Evolutionary conservation across 2,113 vertebrate species (phyloP), one percentile per base, ranked within the genome.

Genomic region (Caloenas nicobarica): DNA sequence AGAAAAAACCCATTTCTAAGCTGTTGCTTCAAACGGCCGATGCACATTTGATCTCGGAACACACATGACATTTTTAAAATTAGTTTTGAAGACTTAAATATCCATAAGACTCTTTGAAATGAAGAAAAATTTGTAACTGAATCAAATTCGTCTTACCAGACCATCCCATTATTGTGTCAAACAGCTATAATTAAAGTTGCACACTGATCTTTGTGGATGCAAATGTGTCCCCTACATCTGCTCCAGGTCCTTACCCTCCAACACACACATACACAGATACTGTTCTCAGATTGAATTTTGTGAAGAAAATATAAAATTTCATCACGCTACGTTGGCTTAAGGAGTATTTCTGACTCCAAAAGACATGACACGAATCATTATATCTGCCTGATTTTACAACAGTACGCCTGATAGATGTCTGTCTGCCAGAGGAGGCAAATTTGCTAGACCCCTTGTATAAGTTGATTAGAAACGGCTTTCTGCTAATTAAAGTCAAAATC

Each of bases 31-130:
- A 64, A 65, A 36, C 4, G 57, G 65, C 53, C 61, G 84, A 64
- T 9, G 33, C 15, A 28, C 24, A 24, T 70, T 77, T 42, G 28
- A 33, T 65, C 62, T 25, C 28, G 31, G 58, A 50, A 60, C 36
- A 62, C 44, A 53, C 0, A 0, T 15, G 62, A 21, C 36, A 11
- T 11, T 17, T 88, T 56, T 11, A 2, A 16, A 4, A 84, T 40
- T 10, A 29, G 11, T 56, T 91, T 18, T 60, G 57, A 84, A 90
- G 44, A 31, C n/a, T 83, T 53, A 34, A 64, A 66, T 19, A 36
- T 70, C 69, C 4, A 1, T 10, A 82, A 23, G 5, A 54, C 24
- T 54, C 42, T 73, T 23, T 33, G 44, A 69, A 89, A 62, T 24
- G 8, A 44, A 50, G 68, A 77, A 24, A 29, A 82, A 79, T 58